phyloP scores from a whole-genome alignment of 2,113 vertebrate genomes.

The Lepidothrix coronata region DNA sequence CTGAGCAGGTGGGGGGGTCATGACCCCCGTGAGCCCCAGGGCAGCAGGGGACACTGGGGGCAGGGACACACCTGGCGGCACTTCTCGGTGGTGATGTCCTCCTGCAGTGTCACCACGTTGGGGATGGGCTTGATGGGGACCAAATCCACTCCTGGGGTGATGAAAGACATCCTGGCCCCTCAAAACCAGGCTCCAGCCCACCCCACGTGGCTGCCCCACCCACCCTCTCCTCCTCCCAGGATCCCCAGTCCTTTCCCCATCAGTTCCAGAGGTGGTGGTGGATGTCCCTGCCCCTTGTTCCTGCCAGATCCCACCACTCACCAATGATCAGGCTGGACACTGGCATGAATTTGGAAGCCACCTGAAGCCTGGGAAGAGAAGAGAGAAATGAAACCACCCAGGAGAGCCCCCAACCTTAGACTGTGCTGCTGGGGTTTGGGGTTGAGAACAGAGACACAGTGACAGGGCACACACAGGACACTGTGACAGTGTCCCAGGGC shows the following conservation, averaged over 20 bases:
- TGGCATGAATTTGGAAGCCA: constrained; percentile 97
- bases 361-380: constrained; percentile 83
- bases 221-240: rapidly evolving
- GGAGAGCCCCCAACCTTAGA: rapidly evolving
- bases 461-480: rapidly evolving
- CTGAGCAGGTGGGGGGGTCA: neutral
- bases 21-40: neutral
- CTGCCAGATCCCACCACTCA: constrained; percentile 65
- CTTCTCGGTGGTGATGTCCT: constrained; percentile 94
- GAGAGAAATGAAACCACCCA: neutral
- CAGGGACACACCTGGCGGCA: constrained; percentile 83
- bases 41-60: rapidly evolving
- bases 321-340: constrained; percentile 95
- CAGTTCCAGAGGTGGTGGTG: rapidly evolving
- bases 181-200: neutral
- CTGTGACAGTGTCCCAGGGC: rapidly evolving
- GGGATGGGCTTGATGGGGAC: constrained; percentile 93
- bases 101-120: constrained; percentile 88
- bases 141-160: constrained; percentile 86
- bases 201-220: rapidly evolving
- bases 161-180: neutral
- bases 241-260: neutral
- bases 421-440: rapidly evolving
- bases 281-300: rapidly evolving
- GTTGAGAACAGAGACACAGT: rapidly evolving